Base-by-base conservation (phyloP, 2,888 invertebrate species). In the Tipula vernalis region DNA sequence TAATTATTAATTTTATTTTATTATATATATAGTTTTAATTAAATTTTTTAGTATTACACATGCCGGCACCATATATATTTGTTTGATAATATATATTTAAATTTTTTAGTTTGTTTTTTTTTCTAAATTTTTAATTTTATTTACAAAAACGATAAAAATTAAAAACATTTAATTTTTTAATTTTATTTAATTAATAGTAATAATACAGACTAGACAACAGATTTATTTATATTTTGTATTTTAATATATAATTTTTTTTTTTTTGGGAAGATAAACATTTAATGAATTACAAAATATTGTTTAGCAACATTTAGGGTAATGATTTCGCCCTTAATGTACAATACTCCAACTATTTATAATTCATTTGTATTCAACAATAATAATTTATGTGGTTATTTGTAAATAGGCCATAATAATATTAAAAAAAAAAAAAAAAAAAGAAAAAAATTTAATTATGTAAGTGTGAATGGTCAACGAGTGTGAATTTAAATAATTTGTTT, bases 161-260 rank as follows among this genome's bases (percentile, higher is more conserved):
- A 83, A 84, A 84, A 84, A 84, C 84, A 41, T 84, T 36, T 71
- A 71, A 4, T 71, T n/a, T 84, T 84, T 39, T 84, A 84, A 84
- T 84, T 39, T 41, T 39, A 39, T 84, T 84, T 39, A 84, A 84
- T 84, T 15, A 39, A 15, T 84, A 71, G 10, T 71, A 71, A 71
- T 71, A 84, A 84, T 84, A 84, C 84, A 84, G 84, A 84, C 84
- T 84, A 84, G 84, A 84, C 84, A 84, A 84, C 84, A 84, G 84
- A 84, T 84, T 84, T 84, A 84, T 39, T 13, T 83, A 36, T 83
- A 36, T 51, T 51, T 51, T 51, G 51, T 51, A 51, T 51, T 51
- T 8, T 51, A n/a, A 28, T 71, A 15, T 51, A 51, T 4, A 12
- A 51, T 15, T 5, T 39, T 2, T 6, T 5, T 5, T 57, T 39